Evolutionary conservation across 1,140 invertebrate species (phyloP).

Genomic region (Neomicropteryx cornuta): DNA sequence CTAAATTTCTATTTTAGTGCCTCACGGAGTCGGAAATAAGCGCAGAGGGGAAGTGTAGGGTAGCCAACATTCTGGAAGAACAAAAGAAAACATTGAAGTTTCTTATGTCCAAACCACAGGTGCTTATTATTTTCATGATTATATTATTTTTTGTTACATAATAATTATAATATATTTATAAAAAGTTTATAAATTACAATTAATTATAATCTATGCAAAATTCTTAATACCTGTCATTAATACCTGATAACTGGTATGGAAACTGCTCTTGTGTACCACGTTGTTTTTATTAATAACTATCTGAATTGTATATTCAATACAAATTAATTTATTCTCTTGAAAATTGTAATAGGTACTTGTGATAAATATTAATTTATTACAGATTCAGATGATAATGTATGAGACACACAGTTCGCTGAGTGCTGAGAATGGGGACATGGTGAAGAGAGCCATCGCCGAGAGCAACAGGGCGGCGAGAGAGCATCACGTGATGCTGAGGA

Average conservation of each 20-base stretch:
- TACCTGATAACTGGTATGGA: no score
- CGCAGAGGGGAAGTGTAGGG: slow-evolving; percentile 41
- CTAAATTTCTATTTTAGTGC: slow-evolving; percentile 30
- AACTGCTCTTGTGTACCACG: no score
- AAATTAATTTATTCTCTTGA: background rate
- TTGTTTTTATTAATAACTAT: no score
- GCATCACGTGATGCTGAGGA: slow-evolving; percentile 43
- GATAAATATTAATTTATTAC: slow-evolving; percentile 7
- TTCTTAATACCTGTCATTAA: no score
- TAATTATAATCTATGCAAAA: no score
- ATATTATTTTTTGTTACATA: background rate
- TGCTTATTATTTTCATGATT: slow-evolving; percentile 15
- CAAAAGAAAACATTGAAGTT: slow-evolving; percentile 52
- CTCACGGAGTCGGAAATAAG: slow-evolving; percentile 53
- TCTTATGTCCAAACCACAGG: slow-evolving; percentile 56
- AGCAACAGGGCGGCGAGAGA: slow-evolving; percentile 50
- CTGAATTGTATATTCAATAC: no score
- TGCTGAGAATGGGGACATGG: slow-evolving; percentile 53
- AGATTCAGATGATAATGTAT: slow-evolving; percentile 58
- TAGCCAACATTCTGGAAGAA: slow-evolving; percentile 49
- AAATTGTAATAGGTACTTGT: background rate
- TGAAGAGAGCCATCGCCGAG: slow-evolving; percentile 43
- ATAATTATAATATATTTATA: slow-evolving; percentile 4
- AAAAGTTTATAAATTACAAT: slow-evolving; percentile 4
- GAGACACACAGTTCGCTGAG: slow-evolving; percentile 58